Conservation (phyloP, 2,797 vertebrate genomes). For the Enteromius thamalakanensis region DNA sequence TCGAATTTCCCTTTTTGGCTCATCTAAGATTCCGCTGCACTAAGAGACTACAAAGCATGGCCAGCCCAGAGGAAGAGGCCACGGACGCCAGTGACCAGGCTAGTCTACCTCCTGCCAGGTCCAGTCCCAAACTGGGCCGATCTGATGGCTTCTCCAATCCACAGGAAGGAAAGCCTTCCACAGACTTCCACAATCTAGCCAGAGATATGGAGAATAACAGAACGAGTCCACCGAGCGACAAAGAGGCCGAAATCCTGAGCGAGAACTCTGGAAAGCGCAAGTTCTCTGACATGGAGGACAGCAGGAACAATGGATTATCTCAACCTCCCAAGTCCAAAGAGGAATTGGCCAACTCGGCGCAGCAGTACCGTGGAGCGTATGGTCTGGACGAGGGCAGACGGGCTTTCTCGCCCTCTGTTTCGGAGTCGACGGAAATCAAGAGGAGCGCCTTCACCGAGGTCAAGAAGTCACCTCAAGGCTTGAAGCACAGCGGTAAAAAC, state of each 20-base stretch:
- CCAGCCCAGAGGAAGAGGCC: conserved; percentile 71
- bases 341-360: conserved; percentile 87
- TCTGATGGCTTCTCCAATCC: conserved; percentile 70
- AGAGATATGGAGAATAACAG: conserved; percentile 89
- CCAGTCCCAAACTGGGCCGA: conserved; percentile 76
- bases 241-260: conserved; percentile 83
- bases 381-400: conserved; percentile 85
- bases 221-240: conserved; percentile 78
- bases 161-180: conserved; percentile 87
- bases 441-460: conserved; percentile 96
- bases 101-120: conserved; percentile 62
- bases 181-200: conserved; percentile 96
- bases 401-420: conserved; percentile 80
- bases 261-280: conserved; percentile 85
- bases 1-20: conserved; percentile 91
- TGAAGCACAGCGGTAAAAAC: conserved; percentile 76
- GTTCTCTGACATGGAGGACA: conserved; percentile 79
- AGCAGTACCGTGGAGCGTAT: conserved; percentile 85
- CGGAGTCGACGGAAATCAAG: conserved; percentile 82
- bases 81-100: conserved; percentile 73
- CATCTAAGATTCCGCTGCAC: conserved; percentile 94
- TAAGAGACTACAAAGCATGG: conserved; percentile 85
- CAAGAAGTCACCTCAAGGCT: conserved; percentile 81
- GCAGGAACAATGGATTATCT: conserved; percentile 67
- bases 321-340: conserved; percentile 84